Base-by-base conservation (phyloP, 2,797 vertebrate genomes). In the Dryobates pubescens region DNA sequence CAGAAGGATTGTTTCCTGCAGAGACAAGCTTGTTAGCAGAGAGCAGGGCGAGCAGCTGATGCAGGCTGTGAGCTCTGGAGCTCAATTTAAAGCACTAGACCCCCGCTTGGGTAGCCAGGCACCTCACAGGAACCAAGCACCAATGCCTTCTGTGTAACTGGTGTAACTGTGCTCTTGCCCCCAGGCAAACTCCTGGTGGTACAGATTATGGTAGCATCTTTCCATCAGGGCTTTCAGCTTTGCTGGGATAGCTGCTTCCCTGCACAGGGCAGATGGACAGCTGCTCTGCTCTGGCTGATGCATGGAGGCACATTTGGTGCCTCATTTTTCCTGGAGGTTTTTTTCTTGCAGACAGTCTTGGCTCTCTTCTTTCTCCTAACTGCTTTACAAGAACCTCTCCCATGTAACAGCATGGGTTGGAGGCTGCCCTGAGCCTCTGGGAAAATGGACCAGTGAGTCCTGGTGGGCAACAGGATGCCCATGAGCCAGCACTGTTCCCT, bases 51-150 rank as follows among this genome's bases (percentile, higher is more conserved):
- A 86, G 82, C 41, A 77, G 61, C 62, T 79, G 53, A 22, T 41
- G 65, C 5, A 1, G 17, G n/a, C 23, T 67, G 64, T n/a, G 77
- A 69, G 47, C 34, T 78, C 63, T 51, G 45, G 43, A 69, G 64
- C 49, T 70, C 51, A 19, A 9, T 32, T 59, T 19, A 56, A 81
- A 88, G 41, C n/a, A 23, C 14, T 5, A 19, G 53, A 51, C 19
- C 22, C 0, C 3, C n/a, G n/a, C 0, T 38, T 24, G 68, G n/a
- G 26, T n/a, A 17, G 72, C 49, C 43, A 43, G 22, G 57, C 18
- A 34, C 19, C 29, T 64, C 1, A 3, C 2, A 3, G 4, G 51
- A 89, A 32, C 17, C 0, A 0, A 77, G 41, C 30, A 12, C 29
- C 11, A n/a, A 0, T 3, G 4, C 19, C 19, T 68, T 23, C 51